Percentiles rank a stretch among this genome's conserved stretches.
Conservation (phyloP, 2,888 invertebrate genomes). For the Sisyra terminalis region DNA sequence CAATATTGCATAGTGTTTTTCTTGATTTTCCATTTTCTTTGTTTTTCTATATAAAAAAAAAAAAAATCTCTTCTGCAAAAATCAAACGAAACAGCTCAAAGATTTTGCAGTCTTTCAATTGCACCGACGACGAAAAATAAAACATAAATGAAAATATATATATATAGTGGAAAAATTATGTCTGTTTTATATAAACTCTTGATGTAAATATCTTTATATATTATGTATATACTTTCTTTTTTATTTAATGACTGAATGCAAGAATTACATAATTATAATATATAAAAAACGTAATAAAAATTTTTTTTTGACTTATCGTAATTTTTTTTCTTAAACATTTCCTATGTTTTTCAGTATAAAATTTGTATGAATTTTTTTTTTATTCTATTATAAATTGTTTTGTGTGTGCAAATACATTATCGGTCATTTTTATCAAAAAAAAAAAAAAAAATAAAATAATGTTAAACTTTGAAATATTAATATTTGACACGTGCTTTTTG, state of each 20-base stretch:
- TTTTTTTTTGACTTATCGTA: not conserved
- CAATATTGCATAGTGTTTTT: not conserved
- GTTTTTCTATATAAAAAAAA: not conserved
- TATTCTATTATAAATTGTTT: constrained; percentile 1
- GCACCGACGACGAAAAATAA: not conserved
- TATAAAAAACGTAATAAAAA: constrained; percentile 2
- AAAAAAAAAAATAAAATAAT: not conserved
- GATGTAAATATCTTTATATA: not conserved
- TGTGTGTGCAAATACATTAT: constrained; percentile 5
- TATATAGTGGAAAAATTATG: not conserved
- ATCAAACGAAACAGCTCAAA: not conserved
- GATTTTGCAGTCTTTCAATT: constrained; percentile 1
- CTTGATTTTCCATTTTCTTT: constrained; percentile 1
- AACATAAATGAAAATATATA: not conserved
- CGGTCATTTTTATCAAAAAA: not conserved
- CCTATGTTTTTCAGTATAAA: constrained; percentile 3
- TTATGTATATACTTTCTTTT: constrained; percentile 1
- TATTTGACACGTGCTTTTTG: too few species aligned
- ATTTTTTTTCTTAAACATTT: not conserved
- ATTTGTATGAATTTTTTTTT: constrained; percentile 5
- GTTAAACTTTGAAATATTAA: not conserved
- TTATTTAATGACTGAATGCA: too few species aligned
- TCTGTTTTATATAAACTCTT: not conserved
- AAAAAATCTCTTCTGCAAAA: not conserved
- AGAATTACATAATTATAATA: not conserved